Evolutionary conservation across 2,888 invertebrate genomes (phyloP), one percentile per base, ranked within the genome.

Genomic region (Drosophila hawaiiensis): DNA sequence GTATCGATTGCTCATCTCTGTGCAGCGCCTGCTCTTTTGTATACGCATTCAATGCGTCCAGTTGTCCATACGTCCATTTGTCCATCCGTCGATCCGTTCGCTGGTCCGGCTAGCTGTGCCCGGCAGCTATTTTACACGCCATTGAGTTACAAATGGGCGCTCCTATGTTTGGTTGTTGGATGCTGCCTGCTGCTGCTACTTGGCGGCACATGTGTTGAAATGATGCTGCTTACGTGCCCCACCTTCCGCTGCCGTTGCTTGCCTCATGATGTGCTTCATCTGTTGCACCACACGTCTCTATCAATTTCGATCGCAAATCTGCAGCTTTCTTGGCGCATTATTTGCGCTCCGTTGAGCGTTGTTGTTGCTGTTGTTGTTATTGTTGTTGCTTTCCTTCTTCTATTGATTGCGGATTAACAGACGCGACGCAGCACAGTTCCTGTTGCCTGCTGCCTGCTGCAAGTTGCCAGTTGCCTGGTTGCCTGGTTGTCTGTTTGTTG

Each of bases 51-150:
- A 25, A 60, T 68, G 28, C 54, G 55, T 31, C 14, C 25, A 47
- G 22, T 16, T 9, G 67, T 63, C 68, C 63, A 37, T 65, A 55
- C 58, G 66, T 67, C 66, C 55, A 61, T 22, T 53, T 53, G 75
- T 80, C 75, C 74, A 25, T 47, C 25, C 31, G 68, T 65, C 70
- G 68, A 41, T 68, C 58, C 63, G 63, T 65, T 66, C 55, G 66
- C 29, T 50, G 43, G 75, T 82, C 76, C 74, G 68, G 56, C 39
- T 56, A 39, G 28, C 25, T 56, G 72, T 88, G 73, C 73, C 79
- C 75, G 75, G 76, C 83, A 86, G 89, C 83, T 83, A 84, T 89
- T 89, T 84, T 84, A 86, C 84, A 89, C 89, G 78, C 86, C 89
- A 89, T 84, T 86, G 86, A 86, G 70, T 76, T 82, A 76, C 84